Evolutionary conservation across 2,888 invertebrate species (phyloP), one percentile per base, ranked within the genome.

Genomic region (Callyntrura guangdongensis): DNA sequence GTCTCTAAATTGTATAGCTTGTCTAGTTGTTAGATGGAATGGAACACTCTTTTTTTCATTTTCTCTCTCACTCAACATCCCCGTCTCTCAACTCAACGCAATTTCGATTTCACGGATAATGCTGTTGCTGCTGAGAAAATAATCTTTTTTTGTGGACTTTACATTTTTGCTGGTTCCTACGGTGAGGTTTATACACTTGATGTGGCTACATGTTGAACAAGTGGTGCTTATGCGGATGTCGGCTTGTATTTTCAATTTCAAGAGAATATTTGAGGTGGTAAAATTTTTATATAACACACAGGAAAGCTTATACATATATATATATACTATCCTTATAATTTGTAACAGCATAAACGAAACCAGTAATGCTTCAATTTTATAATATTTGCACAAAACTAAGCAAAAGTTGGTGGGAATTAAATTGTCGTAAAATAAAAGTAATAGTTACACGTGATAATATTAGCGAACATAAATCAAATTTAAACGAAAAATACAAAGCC

Each of bases 51-150:
- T 53, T 77, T 53, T 53, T 59, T 27, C 81, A 81, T 81, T 79
- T 79, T 79, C 81, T 81, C 61, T 61, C 61, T 59, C 25, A 25
- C 53, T 81, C 61, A 17, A 45, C 81, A 9, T 45, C 36, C 36
- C 36, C 36, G 36, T 36, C 36, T 36, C 36, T 36, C 36, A 36
- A 36, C 82, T 67, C 49, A 49, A 53, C 59, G 22, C 45, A 77
- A 87, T 87, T 79, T 53, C 79, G 20, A 87, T 87, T 87, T 87
- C 86, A 87, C 86, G 86, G 86, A 25, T 56, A 72, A 36, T 74
- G 59, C 22, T 36, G 72, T 27, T 49, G 22, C 8, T 72, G 17
- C 72, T 47, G 20, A 74, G 47, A 77, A 64, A 77, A 53, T 22
- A 53, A 25, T 36, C 36, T 2, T 36, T 36, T n/a, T 36, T 36